Conservation (phyloP, 2,797 vertebrate species). For the Catharus ustulatus region DNA sequence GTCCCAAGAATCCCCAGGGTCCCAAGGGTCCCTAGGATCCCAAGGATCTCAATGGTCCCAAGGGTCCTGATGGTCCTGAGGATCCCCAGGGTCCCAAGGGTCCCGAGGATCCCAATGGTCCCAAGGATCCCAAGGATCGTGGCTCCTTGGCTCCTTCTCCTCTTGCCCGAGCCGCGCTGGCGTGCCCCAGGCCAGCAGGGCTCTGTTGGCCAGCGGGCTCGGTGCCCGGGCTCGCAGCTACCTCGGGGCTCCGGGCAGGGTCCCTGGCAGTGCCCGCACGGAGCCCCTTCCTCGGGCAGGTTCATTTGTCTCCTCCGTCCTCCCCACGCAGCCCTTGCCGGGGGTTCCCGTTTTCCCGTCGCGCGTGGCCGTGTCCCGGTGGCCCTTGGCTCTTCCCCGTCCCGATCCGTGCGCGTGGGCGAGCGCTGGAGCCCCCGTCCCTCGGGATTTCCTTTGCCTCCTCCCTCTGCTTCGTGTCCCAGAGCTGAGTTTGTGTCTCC, state of each 20-base stretch:
- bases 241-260: not conserved
- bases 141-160: not conserved
- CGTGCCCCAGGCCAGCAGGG: not conserved
- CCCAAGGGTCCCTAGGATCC: too few relatives aligned
- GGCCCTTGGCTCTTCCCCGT: not conserved
- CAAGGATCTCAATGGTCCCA: too few relatives aligned
- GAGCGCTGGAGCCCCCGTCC: not conserved
- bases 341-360: not conserved
- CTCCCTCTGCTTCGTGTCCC: not conserved
- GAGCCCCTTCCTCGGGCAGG: constrained; percentile 61
- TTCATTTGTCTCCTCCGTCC: constrained; percentile 76
- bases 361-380: not conserved
- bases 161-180: rapidly evolving
- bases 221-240: not conserved
- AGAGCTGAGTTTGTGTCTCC: not conserved
- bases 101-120: too few relatives aligned
- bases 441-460: not conserved
- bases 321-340: rapidly evolving
- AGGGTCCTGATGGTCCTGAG: too few relatives aligned
- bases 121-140: too few relatives aligned
- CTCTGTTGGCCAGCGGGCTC: not conserved
- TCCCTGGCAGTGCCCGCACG: not conserved
- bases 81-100: too few relatives aligned
- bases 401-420: not conserved
- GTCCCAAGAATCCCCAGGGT: too few relatives aligned